A percentile compares a stretch with the other conserved stretches of the same genome.
These are phyloP conservation scores for Eupithecia dodoneata DNA, from an alignment of 2,888 invertebrate genomes.

Conservation along the genomic window DNA sequence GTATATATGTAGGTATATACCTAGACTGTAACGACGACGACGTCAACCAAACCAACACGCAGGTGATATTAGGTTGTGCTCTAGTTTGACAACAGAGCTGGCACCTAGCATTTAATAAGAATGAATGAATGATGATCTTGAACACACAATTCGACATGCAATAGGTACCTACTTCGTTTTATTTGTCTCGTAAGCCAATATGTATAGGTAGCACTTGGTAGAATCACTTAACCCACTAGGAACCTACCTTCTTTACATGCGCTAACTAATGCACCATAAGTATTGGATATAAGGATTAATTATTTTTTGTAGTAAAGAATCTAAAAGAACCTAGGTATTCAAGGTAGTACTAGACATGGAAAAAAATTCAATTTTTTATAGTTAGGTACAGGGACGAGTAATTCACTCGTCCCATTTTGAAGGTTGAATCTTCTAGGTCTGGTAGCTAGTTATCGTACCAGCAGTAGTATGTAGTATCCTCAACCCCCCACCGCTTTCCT, in stretches of 20 bases:
- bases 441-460: too few relatives aligned
- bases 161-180: neutral
- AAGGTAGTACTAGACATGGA: too few relatives aligned
- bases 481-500: too few relatives aligned
- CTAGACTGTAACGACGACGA: constrained; percentile 36
- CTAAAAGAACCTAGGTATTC: too few relatives aligned
- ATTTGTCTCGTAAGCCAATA: neutral
- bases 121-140: neutral
- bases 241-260: neutral
- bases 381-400: too few relatives aligned
- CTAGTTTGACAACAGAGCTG: constrained; percentile 40
- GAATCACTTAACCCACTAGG: neutral
- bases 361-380: too few relatives aligned
- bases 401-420: too few relatives aligned
- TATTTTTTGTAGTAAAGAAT: too few relatives aligned
- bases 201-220: neutral
- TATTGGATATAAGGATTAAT: too few relatives aligned
- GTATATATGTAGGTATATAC: too few relatives aligned
- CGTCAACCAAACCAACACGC: constrained; percentile 1
- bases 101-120: constrained; percentile 23
- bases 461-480: too few relatives aligned
- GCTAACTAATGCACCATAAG: neutral
- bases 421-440: too few relatives aligned
- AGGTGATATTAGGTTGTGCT: constrained; percentile 37
- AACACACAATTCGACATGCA: constrained; percentile 27